Conservation (phyloP, 2,888 invertebrate genomes). For the Polia nebulosa region DNA sequence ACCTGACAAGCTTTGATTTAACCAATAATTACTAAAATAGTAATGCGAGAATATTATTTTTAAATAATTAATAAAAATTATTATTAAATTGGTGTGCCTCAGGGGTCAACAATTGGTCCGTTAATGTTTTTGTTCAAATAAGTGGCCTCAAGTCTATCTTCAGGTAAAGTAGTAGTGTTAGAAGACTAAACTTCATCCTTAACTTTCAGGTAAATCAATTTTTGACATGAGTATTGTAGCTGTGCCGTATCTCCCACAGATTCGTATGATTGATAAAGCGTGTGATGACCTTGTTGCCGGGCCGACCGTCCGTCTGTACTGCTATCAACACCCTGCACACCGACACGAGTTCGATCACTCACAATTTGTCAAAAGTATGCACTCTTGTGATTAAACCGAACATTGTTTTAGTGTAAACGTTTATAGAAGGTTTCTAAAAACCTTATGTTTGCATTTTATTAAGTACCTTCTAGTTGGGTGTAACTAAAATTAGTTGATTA, state of each 20-base stretch:
- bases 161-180: too few species aligned
- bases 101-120: neutral
- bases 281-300: constrained; percentile 37
- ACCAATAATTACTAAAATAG: neutral
- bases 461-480: too few species aligned
- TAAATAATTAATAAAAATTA: too few species aligned
- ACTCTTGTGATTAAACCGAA: neutral
- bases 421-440: neutral
- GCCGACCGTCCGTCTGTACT: constrained; percentile 15
- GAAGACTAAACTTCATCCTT: neutral
- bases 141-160: neutral
- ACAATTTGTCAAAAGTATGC: constrained; percentile 28
- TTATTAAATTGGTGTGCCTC: neutral
- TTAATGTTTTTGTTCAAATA: neutral
- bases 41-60: neutral
- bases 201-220: neutral
- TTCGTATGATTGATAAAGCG: constrained; percentile 41
- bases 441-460: neutral
- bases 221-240: neutral
- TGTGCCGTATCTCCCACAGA: constrained; percentile 27
- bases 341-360: constrained; percentile 21
- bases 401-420: neutral
- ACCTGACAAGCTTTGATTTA: too few species aligned
- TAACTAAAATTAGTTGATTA: too few species aligned
- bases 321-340: constrained; percentile 12